Evolutionary conservation across 2,113 vertebrate species (phyloP).

Genomic region (Eulemur rufifrons): DNA sequence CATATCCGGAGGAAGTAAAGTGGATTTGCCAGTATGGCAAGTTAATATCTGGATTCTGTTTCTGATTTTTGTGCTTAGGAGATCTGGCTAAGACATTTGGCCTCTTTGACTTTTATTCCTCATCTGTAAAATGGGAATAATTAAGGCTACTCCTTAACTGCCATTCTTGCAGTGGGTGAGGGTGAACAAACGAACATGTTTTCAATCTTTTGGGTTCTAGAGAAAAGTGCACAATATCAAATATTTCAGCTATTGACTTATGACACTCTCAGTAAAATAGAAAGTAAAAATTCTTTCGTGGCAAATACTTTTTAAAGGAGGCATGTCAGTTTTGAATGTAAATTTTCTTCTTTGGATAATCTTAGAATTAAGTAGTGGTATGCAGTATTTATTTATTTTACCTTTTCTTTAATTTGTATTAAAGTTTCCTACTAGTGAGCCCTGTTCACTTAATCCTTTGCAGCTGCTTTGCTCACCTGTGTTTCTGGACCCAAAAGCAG

Average conservation of each 20-base stretch:
- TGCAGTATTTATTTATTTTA: neutral
- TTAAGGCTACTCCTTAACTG: fast-evolving
- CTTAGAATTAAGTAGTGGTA: neutral
- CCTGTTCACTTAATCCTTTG: neutral
- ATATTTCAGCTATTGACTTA: neutral
- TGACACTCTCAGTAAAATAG: too few species aligned
- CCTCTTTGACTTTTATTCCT: too few species aligned
- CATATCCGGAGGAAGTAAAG: neutral
- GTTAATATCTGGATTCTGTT: neutral
- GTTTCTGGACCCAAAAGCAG: neutral
- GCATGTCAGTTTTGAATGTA: neutral
- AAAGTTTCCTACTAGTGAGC: neutral
- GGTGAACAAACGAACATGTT: fast-evolving
- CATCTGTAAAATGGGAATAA: neutral
- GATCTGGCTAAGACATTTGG: fast-evolving
- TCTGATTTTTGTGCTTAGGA: fast-evolving
- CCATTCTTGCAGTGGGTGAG: neutral
- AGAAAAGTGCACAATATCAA: fast-evolving
- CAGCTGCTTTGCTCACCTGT: neutral
- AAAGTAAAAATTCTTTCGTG: neutral
- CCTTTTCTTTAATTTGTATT: neutral
- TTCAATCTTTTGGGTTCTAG: neutral
- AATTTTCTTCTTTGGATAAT: neutral
- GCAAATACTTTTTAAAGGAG: neutral
- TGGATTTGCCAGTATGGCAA: fast-evolving